Percentiles rank a stretch among this genome's conserved stretches.
Conservation (phyloP, 2,113 vertebrate genomes). For the Oceanodroma tethys region DNA sequence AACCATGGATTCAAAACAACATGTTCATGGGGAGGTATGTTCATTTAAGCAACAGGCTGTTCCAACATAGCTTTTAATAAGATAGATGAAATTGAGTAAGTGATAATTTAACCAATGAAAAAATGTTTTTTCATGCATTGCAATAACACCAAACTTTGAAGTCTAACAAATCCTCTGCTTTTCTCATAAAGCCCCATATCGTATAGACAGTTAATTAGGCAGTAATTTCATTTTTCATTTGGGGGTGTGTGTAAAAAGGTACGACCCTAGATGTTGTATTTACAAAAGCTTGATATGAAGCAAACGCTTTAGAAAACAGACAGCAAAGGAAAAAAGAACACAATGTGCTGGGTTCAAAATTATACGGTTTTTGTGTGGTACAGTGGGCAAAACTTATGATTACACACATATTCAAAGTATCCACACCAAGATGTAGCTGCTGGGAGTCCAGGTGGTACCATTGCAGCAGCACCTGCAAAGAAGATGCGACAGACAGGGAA, state of each 20-base stretch:
- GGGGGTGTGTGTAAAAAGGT: background rate
- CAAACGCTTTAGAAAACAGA: background rate
- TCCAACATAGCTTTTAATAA: constrained; percentile 29
- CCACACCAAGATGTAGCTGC: background rate
- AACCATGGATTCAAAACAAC: constrained; percentile 24
- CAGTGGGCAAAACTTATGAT: background rate
- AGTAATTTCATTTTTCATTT: background rate
- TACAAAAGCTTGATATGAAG: background rate
- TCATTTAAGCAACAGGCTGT: constrained; percentile 59
- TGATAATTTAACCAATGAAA: constrained; percentile 46
- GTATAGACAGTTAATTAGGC: background rate
- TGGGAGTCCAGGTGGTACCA: background rate
- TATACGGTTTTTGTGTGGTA: background rate
- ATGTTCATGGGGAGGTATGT: constrained; percentile 37
- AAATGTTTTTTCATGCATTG: background rate
- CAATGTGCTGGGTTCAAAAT: background rate
- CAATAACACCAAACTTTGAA: background rate
- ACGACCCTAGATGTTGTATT: background rate
- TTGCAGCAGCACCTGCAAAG: background rate
- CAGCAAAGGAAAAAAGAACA: background rate
- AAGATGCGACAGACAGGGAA: background rate
- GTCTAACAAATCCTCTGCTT: background rate
- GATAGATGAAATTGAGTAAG: constrained; percentile 20
- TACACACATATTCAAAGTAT: background rate
- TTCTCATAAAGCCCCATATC: background rate